A percentile compares a stretch with the other conserved stretches of the same genome.
Conservation (phyloP, 2,888 invertebrate genomes). For the Ochropacha duplaris region DNA sequence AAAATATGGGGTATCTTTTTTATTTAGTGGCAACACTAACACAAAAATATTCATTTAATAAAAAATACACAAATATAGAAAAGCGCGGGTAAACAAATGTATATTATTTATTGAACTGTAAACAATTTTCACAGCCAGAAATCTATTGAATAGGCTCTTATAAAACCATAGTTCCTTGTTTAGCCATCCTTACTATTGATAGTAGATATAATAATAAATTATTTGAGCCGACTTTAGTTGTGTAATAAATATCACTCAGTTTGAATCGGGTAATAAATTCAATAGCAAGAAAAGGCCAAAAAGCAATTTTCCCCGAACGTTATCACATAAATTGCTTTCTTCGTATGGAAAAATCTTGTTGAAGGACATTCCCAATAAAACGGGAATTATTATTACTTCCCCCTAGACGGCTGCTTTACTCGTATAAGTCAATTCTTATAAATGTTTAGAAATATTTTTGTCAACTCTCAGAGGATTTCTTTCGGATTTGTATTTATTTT, state of each 20-base stretch:
- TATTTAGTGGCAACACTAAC: too few relatives aligned
- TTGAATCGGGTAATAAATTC: constrained; percentile 73
- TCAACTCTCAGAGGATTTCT: constrained; percentile 1
- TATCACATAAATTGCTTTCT: constrained; percentile 78
- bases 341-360: constrained; percentile 76
- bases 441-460: constrained; percentile 29
- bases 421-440: constrained; percentile 30
- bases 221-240: constrained; percentile 36
- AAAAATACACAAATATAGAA: too few relatives aligned
- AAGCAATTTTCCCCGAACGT: constrained; percentile 73
- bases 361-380: constrained; percentile 67
- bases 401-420: constrained; percentile 23
- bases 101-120: not conserved
- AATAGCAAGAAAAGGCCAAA: constrained; percentile 69
- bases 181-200: constrained; percentile 8
- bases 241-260: constrained; percentile 68
- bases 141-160: not conserved
- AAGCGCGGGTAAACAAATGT: too few relatives aligned
- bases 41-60: too few relatives aligned
- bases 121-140: too few relatives aligned
- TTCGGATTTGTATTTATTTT: not conserved
- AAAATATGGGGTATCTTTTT: too few relatives aligned
- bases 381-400: constrained; percentile 51
- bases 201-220: constrained; percentile 34
- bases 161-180: not conserved